Percentiles rank a stretch among this genome's conserved stretches.
phyloP scores from a whole-genome alignment of 2,113 vertebrate species.

The Eulemur macaco region DNA sequence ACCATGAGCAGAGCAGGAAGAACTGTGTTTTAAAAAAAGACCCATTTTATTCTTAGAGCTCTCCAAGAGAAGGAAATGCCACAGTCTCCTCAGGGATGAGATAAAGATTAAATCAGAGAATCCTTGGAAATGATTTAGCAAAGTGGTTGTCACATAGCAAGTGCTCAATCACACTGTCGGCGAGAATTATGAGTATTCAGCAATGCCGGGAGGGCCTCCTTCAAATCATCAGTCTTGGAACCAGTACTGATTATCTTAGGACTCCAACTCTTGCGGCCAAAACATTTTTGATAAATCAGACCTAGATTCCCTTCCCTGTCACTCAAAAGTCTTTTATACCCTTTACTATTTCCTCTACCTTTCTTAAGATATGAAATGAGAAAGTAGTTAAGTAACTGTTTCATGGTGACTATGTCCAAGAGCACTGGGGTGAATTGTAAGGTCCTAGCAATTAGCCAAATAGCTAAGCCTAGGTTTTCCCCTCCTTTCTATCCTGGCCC shows the following conservation, averaged over 20 bases:
- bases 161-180: not conserved
- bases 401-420: not conserved
- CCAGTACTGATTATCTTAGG: not conserved
- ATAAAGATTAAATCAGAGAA: slow-evolving; percentile 24
- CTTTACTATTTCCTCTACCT: not conserved
- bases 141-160: not conserved
- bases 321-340: not conserved
- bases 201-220: not conserved
- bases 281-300: slow-evolving; percentile 30
- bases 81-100: not conserved
- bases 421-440: not conserved
- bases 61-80: not conserved
- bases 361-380: slow-evolving; percentile 9
- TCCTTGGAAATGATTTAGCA: not conserved
- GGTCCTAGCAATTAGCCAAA: slow-evolving; percentile 35
- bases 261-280: not conserved
- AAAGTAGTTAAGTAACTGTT: not conserved
- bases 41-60: not conserved
- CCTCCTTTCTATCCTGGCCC: not conserved
- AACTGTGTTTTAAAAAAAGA: not conserved
- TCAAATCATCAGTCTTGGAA: not conserved
- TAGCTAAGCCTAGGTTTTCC: not conserved
- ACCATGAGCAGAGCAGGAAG: not conserved
- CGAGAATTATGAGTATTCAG: not conserved
- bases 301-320: not conserved